Evolutionary conservation across 2,888 invertebrate species (phyloP).

Genomic region (Pediacus dermestoides): DNA sequence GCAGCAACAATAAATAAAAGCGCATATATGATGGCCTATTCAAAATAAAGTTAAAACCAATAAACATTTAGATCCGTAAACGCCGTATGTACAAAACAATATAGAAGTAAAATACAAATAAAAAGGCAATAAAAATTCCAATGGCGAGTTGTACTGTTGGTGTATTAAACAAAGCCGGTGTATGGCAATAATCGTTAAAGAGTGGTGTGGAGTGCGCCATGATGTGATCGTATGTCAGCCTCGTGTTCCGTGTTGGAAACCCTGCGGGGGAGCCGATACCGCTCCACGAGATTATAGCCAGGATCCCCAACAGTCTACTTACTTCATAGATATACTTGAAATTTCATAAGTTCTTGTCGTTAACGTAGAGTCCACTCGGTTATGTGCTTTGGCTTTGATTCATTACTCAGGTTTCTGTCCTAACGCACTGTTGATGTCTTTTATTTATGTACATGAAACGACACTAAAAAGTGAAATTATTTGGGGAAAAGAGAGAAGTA

Average conservation of each 20-base stretch:
- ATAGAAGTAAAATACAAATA: slow-evolving; percentile 27
- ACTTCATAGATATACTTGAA: no score
- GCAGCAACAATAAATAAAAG: slow-evolving; percentile 24
- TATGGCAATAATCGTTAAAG: slow-evolving; percentile 36
- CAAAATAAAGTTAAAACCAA: slow-evolving; percentile 25
- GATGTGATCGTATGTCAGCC: slow-evolving; percentile 37
- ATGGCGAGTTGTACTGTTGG: slow-evolving; percentile 23
- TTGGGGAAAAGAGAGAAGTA: no score
- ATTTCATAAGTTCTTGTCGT: no score
- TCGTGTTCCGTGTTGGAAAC: slow-evolving; percentile 36
- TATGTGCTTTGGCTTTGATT: no score
- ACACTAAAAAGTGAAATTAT: no score
- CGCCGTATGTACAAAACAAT: slow-evolving; percentile 25
- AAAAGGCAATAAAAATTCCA: slow-evolving; percentile 35
- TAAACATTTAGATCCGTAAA: slow-evolving; percentile 26
- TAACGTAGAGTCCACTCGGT: no score
- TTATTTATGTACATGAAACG: no score
- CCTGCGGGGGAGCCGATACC: slow-evolving; percentile 31
- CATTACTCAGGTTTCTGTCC: no score
- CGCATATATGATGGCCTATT: slow-evolving; percentile 20
- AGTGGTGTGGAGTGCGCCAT: slow-evolving; percentile 33
- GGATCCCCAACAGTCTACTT: no score
- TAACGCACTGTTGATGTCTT: no score
- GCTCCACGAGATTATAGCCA: no score
- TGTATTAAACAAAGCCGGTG: slow-evolving; percentile 33